phyloP scores from a whole-genome alignment of 2,888 invertebrate species.

The Luperina nickerlii region DNA sequence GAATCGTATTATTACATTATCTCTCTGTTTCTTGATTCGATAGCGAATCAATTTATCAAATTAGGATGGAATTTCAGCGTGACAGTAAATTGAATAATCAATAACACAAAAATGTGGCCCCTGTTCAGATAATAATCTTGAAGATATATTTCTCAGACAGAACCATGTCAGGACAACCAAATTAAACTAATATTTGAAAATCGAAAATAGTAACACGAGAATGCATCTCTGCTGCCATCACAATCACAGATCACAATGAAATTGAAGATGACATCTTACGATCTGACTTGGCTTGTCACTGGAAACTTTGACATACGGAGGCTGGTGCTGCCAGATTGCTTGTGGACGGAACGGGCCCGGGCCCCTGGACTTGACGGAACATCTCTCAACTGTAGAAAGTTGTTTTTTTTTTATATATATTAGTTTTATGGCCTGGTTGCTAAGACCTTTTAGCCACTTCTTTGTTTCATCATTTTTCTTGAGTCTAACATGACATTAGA shows the following conservation, averaged over 20 bases:
- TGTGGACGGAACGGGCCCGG: too few relatives aligned
- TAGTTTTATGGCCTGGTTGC: too few relatives aligned
- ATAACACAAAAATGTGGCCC: slow-evolving; percentile 8
- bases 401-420: too few relatives aligned
- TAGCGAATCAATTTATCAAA: slow-evolving; percentile 47
- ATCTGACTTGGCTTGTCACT: slow-evolving; percentile 7
- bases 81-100: slow-evolving; percentile 15
- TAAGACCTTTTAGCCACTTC: too few relatives aligned
- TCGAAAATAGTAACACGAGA: slow-evolving; percentile 44
- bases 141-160: slow-evolving; percentile 19
- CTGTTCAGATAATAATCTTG: neutral
- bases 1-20: slow-evolving; percentile 51
- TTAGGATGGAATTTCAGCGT: slow-evolving; percentile 18
- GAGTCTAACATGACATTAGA: too few relatives aligned
- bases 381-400: too few relatives aligned
- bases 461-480: too few relatives aligned
- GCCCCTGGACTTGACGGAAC: too few relatives aligned
- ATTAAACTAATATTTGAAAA: slow-evolving; percentile 37
- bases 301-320: neutral
- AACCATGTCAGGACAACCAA: slow-evolving; percentile 9
- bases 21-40: slow-evolving; percentile 29
- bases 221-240: slow-evolving; percentile 34
- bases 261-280: slow-evolving; percentile 17
- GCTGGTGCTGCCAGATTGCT: neutral
- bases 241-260: slow-evolving; percentile 10